Evolutionary conservation across 2,797 vertebrate species (phyloP).

Genomic region (Ciconia nigra): DNA sequence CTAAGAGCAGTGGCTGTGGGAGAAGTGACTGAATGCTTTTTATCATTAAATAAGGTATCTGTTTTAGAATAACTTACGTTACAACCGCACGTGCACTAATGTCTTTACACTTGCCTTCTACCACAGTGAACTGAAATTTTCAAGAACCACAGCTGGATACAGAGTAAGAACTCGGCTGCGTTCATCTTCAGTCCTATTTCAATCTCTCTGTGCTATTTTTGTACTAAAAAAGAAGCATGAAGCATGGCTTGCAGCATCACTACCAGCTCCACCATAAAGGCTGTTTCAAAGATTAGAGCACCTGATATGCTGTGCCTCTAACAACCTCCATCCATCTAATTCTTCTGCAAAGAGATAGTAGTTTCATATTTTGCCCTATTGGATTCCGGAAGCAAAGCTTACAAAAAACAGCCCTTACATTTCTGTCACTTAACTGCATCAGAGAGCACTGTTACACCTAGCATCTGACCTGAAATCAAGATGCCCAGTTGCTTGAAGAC

Average conservation of each 20-base stretch:
- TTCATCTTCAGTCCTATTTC: not conserved
- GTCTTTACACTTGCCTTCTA: not conserved
- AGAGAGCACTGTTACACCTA: not conserved
- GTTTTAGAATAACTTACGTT: not conserved
- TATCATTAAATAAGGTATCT: not conserved
- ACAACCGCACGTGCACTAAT: not conserved
- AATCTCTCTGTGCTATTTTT: not conserved
- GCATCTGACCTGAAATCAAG: not conserved
- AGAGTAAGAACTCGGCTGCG: not conserved
- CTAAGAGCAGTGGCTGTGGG: not conserved
- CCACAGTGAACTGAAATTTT: not conserved
- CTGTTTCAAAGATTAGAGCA: not conserved
- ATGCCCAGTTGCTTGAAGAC: not conserved
- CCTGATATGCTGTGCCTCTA: not conserved
- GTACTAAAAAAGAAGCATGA: not conserved
- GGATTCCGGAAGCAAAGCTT: not conserved
- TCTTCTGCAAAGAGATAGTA: not conserved
- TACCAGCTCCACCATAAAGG: not conserved
- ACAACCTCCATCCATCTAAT: not conserved
- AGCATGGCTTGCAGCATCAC: not conserved
- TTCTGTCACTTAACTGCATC: not conserved
- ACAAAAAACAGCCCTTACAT: not conserved
- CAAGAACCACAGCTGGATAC: not conserved
- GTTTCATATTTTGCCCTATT: not conserved
- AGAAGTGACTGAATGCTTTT: not conserved